These are phyloP conservation scores for Diceros bicornis DNA, from an alignment of 2,797 vertebrate species.

Conservation along the genomic window DNA sequence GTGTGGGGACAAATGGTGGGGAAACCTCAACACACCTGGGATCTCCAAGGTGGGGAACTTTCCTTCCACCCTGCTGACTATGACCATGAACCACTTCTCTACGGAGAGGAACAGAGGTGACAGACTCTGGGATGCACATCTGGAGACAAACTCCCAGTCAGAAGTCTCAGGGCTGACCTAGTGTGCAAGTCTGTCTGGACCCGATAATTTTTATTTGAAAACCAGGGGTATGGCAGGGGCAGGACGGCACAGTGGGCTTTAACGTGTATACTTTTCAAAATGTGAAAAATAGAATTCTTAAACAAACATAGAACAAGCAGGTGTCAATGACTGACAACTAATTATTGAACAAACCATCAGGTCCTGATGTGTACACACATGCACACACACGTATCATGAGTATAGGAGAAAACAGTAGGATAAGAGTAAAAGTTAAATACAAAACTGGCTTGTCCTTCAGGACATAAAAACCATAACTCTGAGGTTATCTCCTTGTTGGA, in stretches of 20 bases:
- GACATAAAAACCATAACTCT: neutral
- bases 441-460: neutral
- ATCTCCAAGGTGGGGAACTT: neutral
- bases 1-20: rapidly evolving
- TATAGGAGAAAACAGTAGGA: neutral
- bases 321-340: neutral
- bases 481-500: neutral
- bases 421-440: neutral
- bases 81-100: too few species aligned
- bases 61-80: neutral
- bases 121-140: neutral
- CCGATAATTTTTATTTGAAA: neutral
- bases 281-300: neutral
- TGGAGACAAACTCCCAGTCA: neutral
- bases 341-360: neutral
- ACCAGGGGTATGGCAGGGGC: too few species aligned
- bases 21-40: neutral
- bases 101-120: neutral
- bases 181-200: neutral
- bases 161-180: neutral
- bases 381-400: neutral
- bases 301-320: neutral
- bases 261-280: neutral
- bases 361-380: neutral
- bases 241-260: rapidly evolving